These are phyloP conservation scores for Ips nitidus DNA, from an alignment of 1,140 invertebrate species.

Conservation along the genomic window DNA sequence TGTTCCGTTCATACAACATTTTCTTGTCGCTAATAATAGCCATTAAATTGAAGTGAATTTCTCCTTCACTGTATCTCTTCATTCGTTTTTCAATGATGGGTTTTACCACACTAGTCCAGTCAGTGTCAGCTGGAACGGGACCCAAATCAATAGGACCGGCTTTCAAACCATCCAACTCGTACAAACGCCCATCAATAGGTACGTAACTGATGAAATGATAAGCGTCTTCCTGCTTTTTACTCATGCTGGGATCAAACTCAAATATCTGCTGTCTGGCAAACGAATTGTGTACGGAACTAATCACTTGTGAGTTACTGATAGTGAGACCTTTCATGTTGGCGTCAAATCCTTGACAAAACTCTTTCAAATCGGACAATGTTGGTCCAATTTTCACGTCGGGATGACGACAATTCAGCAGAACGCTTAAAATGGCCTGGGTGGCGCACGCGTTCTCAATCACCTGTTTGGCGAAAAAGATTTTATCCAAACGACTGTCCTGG, in stretches of 20 bases:
- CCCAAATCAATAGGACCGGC: slow-evolving; percentile 92
- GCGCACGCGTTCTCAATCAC: slow-evolving; percentile 99
- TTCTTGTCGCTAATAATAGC: slow-evolving; percentile 92
- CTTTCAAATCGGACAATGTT: slow-evolving; percentile 89
- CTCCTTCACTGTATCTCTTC: slow-evolving; percentile 92
- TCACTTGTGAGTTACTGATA: slow-evolving; percentile 93
- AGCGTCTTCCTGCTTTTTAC: slow-evolving; percentile 91
- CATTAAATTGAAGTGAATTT: slow-evolving; percentile 99
- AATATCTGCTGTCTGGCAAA: slow-evolving; percentile 95
- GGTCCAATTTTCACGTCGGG: slow-evolving; percentile 82
- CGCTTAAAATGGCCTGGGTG: slow-evolving; percentile 95
- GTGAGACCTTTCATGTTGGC: slow-evolving; percentile 93
- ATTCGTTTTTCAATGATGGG: slow-evolving; percentile 95
- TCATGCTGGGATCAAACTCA: slow-evolving; percentile 84
- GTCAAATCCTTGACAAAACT: slow-evolving; percentile 93
- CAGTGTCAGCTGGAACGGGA: slow-evolving; percentile 71
- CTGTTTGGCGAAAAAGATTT: slow-evolving; percentile 99
- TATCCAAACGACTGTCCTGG: slow-evolving; percentile 78
- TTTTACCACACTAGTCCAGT: slow-evolving; percentile 90
- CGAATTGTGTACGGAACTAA: slow-evolving; percentile 95
- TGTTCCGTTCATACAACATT: slow-evolving; percentile 78
- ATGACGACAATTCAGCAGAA: slow-evolving; percentile 90
- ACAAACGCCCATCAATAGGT: slow-evolving; percentile 90
- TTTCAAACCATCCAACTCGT: slow-evolving; percentile 95
- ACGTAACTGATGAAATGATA: slow-evolving; percentile 98